Percentiles rank a stretch among this genome's conserved stretches.
phyloP scores from a whole-genome alignment of 2,797 vertebrate genomes.

The Oreochromis mossambicus region DNA sequence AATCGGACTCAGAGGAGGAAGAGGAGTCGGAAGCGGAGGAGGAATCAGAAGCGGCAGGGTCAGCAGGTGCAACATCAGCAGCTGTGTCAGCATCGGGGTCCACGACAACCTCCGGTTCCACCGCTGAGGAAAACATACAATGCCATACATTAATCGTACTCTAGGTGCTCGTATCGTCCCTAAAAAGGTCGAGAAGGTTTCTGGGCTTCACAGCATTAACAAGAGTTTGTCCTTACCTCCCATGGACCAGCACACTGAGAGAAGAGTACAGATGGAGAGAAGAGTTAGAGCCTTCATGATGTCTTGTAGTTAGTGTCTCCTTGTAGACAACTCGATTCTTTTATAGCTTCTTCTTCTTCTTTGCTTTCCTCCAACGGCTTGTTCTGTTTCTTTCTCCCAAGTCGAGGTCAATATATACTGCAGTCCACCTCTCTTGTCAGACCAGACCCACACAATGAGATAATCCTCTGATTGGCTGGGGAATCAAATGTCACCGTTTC shows the following conservation, averaged over 20 bases:
- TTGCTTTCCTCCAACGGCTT: constrained; percentile 17
- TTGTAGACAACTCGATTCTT: constrained; percentile 12
- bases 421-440: constrained; percentile 44
- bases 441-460: constrained; percentile 31
- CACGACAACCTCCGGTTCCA: constrained; percentile 54
- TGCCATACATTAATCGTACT: neutral
- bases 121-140: constrained; percentile 32
- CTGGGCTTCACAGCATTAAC: neutral
- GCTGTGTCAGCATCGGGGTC: constrained; percentile 28
- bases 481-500: constrained; percentile 69
- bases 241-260: constrained; percentile 78
- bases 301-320: constrained; percentile 20
- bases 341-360: constrained; percentile 6
- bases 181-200: neutral
- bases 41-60: constrained; percentile 17
- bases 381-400: constrained; percentile 40
- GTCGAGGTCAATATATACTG: constrained; percentile 72
- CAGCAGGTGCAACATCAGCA: constrained; percentile 15
- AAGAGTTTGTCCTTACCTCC: constrained; percentile 78
- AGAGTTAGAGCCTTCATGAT: constrained; percentile 85
- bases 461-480: constrained; percentile 70
- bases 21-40: constrained; percentile 22
- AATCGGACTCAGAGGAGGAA: constrained; percentile 47
- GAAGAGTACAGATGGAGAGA: constrained; percentile 74
- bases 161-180: neutral